Base-by-base conservation (phyloP, 2,797 vertebrate species). In the Erithacus rubecula region DNA sequence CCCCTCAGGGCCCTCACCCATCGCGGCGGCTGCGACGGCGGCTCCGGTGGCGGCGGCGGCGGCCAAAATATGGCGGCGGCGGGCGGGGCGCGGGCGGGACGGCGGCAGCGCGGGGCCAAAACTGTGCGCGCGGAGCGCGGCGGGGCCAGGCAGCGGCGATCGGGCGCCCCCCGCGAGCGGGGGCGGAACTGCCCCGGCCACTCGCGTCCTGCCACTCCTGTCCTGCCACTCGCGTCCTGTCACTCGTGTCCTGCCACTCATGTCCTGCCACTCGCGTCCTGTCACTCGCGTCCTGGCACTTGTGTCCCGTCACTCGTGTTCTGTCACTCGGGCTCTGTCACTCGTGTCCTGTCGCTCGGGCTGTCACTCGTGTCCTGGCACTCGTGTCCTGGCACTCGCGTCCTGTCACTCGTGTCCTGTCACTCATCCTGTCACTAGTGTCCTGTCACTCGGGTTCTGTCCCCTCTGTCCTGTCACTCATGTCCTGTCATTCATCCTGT, bases 1-100 rank as follows among this genome's bases (percentile, higher is more conserved):
- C 44, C 36, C 52, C 53, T 49, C 24, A 12, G 10, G 43, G 43
- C 64, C 53, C 77, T 87, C 75, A 87, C 90, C 87, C 94, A 68
- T 89, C 76, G 92, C 87, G 51, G 82, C 83, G 72, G 72, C 83
- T 16, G 71, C 70, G 37, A 70, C 52, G 34, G 67, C 52, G 62
- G 34, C 84, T 90, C 90, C 90, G 71, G 77, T 65, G 68, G 58
- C 43, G 77, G 58, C 18, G 46, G 58, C 58, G 58, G 77, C 94
- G 70, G 87, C 80, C 85, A 85, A 91, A 93, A 91, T 89, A 95
- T 86, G 91, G 91, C 91, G 91, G 81, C 10, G 26, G 12, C 46
- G 27, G 87, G 91, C 56, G 65, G 90, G 83, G 90, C 55, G 44
- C 70, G 76, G 69, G 69, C 21, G 4, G 22, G 53, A 87, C 65